These are phyloP conservation scores for Epicauta chinensis DNA, from an alignment of 1,140 invertebrate species.

Conservation along the genomic window DNA sequence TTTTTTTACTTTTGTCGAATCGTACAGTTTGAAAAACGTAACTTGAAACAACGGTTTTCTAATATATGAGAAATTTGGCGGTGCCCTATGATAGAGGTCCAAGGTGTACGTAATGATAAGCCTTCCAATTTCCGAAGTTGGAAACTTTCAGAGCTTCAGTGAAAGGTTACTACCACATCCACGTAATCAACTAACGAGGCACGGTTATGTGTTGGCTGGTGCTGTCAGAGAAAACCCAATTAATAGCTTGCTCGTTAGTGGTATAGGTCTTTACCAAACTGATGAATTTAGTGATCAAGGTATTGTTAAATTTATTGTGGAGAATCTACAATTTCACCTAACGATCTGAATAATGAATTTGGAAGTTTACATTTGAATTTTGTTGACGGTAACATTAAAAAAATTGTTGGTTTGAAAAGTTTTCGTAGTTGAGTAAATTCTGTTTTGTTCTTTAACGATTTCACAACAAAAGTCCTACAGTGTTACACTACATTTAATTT, in stretches of 20 bases:
- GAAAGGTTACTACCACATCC: constrained; percentile 12
- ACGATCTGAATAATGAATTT: no score
- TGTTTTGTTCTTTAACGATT: no score
- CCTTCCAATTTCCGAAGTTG: constrained; percentile 14
- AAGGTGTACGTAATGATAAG: constrained; percentile 10
- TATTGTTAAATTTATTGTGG: no score
- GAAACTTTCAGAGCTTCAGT: constrained; percentile 3
- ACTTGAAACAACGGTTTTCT: no score
- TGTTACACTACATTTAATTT: no score
- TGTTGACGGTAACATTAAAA: no score
- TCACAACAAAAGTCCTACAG: no score
- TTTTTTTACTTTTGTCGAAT: background rate
- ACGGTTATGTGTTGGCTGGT: constrained; percentile 1
- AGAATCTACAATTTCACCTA: no score
- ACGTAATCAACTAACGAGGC: constrained; percentile 15
- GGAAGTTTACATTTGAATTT: no score
- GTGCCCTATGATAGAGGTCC: constrained; percentile 10
- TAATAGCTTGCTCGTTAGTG: constrained; percentile 15
- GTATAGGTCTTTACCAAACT: constrained; percentile 13
- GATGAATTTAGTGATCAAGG: constrained; percentile 4
- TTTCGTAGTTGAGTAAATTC: no score
- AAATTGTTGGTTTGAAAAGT: no score
- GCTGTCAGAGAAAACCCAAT: constrained; percentile 9
- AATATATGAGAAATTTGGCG: constrained; percentile 3
- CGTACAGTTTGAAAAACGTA: background rate